Evolutionary conservation across 2,888 invertebrate species (phyloP).

Genomic region (Pachliopta kotzebuea): DNA sequence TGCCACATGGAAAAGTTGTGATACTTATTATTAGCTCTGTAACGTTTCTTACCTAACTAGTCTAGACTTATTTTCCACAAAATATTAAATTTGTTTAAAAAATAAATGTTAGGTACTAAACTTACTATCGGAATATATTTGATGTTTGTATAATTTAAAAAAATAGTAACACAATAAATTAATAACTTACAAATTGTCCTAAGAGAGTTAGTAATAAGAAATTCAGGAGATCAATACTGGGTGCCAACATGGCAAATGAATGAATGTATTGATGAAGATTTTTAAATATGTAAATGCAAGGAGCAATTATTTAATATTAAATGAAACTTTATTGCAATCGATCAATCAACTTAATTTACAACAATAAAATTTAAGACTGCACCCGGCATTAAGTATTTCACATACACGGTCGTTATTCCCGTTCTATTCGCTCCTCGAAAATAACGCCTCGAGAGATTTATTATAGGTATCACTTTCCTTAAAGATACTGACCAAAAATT

Average conservation of each 20-base stretch:
- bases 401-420: conserved; percentile 52
- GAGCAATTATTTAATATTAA: conserved; percentile 10
- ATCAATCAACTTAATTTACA: conserved; percentile 43
- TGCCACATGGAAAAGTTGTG: too few species aligned
- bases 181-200: too few species aligned
- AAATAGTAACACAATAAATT: too few species aligned
- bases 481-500: conserved; percentile 39
- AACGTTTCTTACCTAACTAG: not conserved
- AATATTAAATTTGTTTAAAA: not conserved
- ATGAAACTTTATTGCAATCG: conserved; percentile 31
- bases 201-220: too few species aligned
- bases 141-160: too few species aligned
- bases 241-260: too few species aligned
- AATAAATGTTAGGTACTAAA: not conserved
- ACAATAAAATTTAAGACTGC: conserved; percentile 44
- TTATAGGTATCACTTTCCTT: conserved; percentile 32
- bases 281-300: not conserved
- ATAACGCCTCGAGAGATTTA: conserved; percentile 47
- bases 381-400: conserved; percentile 56
- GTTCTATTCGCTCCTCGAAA: conserved; percentile 58
- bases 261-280: not conserved
- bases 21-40: not conserved
- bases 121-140: too few species aligned
- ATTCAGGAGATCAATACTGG: too few species aligned
- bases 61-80: not conserved